Base-by-base conservation (phyloP, 2,888 invertebrate genomes). In the Tetranychus piercei region DNA sequence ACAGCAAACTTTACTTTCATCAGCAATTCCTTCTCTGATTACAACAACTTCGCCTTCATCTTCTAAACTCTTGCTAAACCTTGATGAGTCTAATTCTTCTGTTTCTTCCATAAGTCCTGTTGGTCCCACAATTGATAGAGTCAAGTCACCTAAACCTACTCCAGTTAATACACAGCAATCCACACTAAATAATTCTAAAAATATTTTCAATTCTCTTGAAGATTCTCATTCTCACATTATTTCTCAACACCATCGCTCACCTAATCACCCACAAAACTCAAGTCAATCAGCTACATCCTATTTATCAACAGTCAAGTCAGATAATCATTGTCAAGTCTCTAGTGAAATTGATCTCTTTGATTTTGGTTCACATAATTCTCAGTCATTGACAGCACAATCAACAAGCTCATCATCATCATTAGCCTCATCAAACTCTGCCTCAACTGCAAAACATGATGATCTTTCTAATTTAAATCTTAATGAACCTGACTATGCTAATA, bases 401-500 rank as follows among this genome's bases (percentile, higher is more conserved):
- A 15, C 55, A 55, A 15, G 11, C 15, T 55, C 55, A 5, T 55
- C 55, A 55, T 55, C 15, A 55, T 67, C 69, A 5, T 81, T 82
- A 1, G 81, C 81, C n/a, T 81, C 81, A n/a, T 81, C 65, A 34
- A 34, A 34, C 66, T 34, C 74, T 45, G 74, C 71, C 34, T 69
- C 82, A 81, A 5, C 79, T 81, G 66, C 82, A 81, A 82, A 78
- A 71, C 78, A 77, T 78, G 83, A 64, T 81, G 78, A 78, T 74
- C 74, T 78, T 44, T 77, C 78, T 43, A 77, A 79, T 55, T 55
- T 55, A 82, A 7, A 76, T 80, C 44, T 80, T 80, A 83, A 84
- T 78, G 85, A 85, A 77, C 85, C 85, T 66, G 84, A 84, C 79
- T 85, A 86, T 78, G 85, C 85, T 77, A 85, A 86, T 78, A 85